Base-by-base conservation (phyloP, 2,888 invertebrate genomes). In the Malachius bipustulatus region DNA sequence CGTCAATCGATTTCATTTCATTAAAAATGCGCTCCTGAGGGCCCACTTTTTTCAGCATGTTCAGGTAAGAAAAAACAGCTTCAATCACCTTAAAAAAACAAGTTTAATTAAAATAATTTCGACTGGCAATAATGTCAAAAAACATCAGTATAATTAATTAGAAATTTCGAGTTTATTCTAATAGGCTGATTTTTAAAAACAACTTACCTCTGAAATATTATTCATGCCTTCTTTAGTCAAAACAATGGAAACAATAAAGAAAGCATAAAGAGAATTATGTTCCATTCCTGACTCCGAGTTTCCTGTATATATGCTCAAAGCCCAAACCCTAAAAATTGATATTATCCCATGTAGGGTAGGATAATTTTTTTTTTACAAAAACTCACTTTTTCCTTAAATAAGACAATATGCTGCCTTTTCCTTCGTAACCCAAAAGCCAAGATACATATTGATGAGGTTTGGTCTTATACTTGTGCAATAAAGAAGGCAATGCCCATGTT, bases 381-480 rank as follows among this genome's bases (percentile, higher is more conserved):
- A 62, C 63, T 60, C 55, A 77, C 76, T 76, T 81, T 50, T 77
- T 75, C 37, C 79, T 71, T 13, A 89, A 63, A 54, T 78, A 83
- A 0, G 82, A 77, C 2, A 83, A 70, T n/a, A 89, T 62, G 46
- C 85, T 85, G 36, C 85, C 87, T 50, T 75, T 74, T 1, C 90
- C 90, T 59, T 93, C 89, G 57, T 90, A 82, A 0, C 84, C 87
- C 3, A 91, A 61, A n/a, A 91, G 59, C 59, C 75, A 77, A 0
- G 81, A 75, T 3, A 91, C 61, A 52, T 84, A 84, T 45, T 79
- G 73, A 41, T 82, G 71, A 0, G 87, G 83, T 55, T 85, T 85
- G 11, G 69, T 70, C 57, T 75, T 73, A 56, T 88, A 90, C 40
- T 80, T 63, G 39, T 75, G 62, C 14, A 70, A 65, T 16, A 71